These are phyloP conservation scores for Tenrec ecaudatus DNA, from an alignment of 2,113 vertebrate genomes.

Conservation along the genomic window DNA sequence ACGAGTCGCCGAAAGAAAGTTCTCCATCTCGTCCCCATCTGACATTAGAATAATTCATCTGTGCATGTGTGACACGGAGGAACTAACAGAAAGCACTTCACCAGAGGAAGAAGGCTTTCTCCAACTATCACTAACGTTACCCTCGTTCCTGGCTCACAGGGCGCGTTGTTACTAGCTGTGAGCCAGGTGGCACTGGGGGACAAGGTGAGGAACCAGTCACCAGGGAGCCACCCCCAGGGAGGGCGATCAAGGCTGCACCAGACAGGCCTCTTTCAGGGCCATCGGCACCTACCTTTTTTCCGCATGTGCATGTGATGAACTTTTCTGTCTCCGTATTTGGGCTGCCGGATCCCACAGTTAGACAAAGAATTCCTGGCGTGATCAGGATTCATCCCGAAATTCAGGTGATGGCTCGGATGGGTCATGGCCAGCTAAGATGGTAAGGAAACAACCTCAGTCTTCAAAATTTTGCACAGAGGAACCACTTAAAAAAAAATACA, in stretches of 20 bases:
- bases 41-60: constrained; percentile 45
- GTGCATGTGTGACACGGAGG: not conserved
- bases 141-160: constrained; percentile 4
- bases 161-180: not conserved
- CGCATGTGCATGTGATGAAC: constrained; percentile 99
- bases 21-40: not conserved
- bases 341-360: constrained; percentile 98
- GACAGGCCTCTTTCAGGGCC: not conserved
- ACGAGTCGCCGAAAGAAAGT: constrained; percentile 30
- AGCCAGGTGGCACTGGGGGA: not conserved
- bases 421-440: constrained; percentile 96
- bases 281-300: constrained; percentile 92
- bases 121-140: not conserved
- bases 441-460: constrained; percentile 40
- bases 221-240: not conserved
- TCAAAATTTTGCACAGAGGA: not conserved
- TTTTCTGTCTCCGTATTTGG: constrained; percentile 98
- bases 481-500: too few relatives aligned
- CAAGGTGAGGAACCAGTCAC: not conserved
- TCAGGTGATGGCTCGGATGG: constrained; percentile 99
- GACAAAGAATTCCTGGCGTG: constrained; percentile 98
- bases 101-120: not conserved
- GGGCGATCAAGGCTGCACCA: not conserved
- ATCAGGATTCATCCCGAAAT: constrained; percentile 99
- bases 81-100: constrained; percentile 27